phyloP scores from a whole-genome alignment of 2,113 vertebrate species.

The Haemorhous mexicanus region DNA sequence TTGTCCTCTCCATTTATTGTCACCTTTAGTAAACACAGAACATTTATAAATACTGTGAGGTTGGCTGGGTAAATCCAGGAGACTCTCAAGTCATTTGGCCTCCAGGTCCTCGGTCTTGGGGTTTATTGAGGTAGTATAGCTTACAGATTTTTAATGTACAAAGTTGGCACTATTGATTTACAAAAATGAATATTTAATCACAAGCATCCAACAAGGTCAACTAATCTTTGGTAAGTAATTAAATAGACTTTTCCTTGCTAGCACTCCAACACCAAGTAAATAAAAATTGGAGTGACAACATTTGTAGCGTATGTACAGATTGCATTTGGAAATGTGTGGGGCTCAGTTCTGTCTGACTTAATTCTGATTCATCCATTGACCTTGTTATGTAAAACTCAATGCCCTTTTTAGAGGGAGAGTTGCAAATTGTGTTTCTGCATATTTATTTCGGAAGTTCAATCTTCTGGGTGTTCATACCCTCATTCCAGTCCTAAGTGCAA shows the following conservation, averaged over 20 bases:
- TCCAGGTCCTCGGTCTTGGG: not conserved
- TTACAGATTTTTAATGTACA: not conserved
- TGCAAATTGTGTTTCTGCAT: constrained; percentile 45
- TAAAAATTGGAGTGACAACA: constrained; percentile 6
- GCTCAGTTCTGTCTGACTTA: not conserved
- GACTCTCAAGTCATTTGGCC: not conserved
- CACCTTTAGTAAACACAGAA: not conserved
- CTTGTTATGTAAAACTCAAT: constrained; percentile 59
- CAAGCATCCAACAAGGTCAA: not conserved
- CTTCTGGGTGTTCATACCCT: constrained; percentile 45
- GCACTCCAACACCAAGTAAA: not conserved
- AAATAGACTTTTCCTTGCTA: constrained; percentile 8
- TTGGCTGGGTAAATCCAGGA: not conserved
- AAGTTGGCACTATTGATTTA: constrained; percentile 26
- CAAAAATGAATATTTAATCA: constrained; percentile 47
- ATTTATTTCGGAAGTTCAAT: constrained; percentile 63
- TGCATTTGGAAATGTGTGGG: constrained; percentile 18
- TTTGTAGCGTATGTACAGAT: not conserved
- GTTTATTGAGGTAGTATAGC: constrained; percentile 6
- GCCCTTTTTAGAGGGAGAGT: constrained; percentile 31
- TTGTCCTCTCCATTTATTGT: not conserved
- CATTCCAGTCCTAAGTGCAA: constrained; percentile 56
- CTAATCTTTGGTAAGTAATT: not conserved
- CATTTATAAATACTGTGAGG: not conserved
- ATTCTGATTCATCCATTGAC: constrained; percentile 46